A percentile compares a stretch with the other conserved stretches of the same genome.
Evolutionary conservation across 2,797 vertebrate genomes (phyloP).

Genomic region (Balearica regulorum): DNA sequence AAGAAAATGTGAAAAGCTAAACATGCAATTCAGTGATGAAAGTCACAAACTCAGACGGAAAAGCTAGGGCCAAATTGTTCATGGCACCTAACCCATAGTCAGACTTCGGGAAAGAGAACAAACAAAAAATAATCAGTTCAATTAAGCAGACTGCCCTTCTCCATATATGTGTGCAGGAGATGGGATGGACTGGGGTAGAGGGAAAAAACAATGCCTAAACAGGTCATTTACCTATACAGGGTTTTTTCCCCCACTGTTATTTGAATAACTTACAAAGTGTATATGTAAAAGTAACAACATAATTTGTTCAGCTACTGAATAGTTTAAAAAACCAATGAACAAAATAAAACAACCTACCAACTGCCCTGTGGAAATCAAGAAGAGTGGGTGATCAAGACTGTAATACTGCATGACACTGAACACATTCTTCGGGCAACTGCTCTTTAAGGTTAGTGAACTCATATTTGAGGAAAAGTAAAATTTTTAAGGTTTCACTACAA

Average conservation of each 20-base stretch:
- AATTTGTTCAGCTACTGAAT: neutral
- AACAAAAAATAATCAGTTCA: neutral
- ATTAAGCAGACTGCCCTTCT: neutral
- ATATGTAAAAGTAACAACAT: neutral
- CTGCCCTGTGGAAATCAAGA: neutral
- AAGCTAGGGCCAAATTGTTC: neutral
- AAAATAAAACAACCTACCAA: neutral
- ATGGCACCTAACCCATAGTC: neutral
- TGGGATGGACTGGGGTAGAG: neutral
- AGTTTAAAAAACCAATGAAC: neutral
- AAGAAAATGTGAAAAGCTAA: neutral
- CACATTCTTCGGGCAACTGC: neutral
- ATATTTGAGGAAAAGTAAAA: neutral
- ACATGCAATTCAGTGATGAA: neutral
- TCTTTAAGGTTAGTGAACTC: neutral
- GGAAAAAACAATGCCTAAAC: neutral
- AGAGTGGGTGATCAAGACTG: neutral
- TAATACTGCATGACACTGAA: neutral
- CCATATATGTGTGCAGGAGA: neutral
- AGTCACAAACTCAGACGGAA: neutral
- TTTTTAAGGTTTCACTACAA: neutral
- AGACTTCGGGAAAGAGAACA: neutral
- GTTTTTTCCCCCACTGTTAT: neutral
- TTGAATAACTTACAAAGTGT: neutral
- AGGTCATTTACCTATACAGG: neutral